Percentiles rank a stretch among this genome's conserved stretches.
Conservation (phyloP, 1,140 invertebrate genomes). For the Nilaparvata lugens region DNA sequence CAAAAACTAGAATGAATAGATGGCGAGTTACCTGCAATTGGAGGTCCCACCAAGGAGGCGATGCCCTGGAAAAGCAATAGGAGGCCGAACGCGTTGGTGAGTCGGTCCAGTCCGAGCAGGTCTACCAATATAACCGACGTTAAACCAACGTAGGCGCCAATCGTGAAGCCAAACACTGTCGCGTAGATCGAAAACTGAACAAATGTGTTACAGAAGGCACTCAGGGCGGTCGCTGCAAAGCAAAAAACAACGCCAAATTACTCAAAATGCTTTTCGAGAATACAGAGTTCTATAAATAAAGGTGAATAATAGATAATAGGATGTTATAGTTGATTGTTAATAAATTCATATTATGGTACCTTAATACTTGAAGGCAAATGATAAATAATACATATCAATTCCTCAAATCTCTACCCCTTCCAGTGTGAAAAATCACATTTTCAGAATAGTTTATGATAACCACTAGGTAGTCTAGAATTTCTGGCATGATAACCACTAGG, state of each 20-base stretch:
- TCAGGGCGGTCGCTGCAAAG: conserved; percentile 66
- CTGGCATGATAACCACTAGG: no score
- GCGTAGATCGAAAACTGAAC: conserved; percentile 63
- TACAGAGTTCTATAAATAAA: not conserved
- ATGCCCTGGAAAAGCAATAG: conserved; percentile 85
- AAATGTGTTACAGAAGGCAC: conserved; percentile 61
- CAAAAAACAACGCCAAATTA: no score
- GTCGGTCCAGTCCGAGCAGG: conserved; percentile 70
- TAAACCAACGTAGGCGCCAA: conserved; percentile 86
- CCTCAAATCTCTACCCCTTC: no score
- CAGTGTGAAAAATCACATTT: no score
- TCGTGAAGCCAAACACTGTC: conserved; percentile 75
- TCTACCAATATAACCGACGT: conserved; percentile 86
- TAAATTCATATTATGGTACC: no score
- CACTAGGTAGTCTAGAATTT: no score
- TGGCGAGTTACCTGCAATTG: conserved; percentile 63
- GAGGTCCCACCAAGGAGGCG: conserved; percentile 79
- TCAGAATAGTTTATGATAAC: no score
- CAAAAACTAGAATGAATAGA: not conserved
- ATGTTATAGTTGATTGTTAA: conserved; percentile 4
- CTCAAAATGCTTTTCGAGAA: conserved; percentile 17
- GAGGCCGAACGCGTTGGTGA: conserved; percentile 90
- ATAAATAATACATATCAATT: no score
- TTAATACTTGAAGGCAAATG: no score
- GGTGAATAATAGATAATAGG: no score